Evolutionary conservation across 2,113 vertebrate species (phyloP).

Genomic region (Sturnira hondurensis): DNA sequence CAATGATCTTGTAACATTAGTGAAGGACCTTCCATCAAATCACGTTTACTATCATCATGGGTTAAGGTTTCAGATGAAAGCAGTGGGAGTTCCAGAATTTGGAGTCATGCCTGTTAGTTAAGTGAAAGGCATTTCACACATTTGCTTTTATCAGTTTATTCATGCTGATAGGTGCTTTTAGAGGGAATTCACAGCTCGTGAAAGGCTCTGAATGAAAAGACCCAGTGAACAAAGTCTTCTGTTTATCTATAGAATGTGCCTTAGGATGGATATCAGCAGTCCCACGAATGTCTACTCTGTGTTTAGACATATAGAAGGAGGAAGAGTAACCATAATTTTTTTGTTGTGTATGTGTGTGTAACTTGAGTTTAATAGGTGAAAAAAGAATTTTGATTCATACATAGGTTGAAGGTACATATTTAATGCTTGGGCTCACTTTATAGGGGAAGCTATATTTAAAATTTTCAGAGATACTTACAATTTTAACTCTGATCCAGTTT

Average conservation of each 20-base stretch:
- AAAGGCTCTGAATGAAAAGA: constrained; percentile 74
- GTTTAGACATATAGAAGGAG: not conserved
- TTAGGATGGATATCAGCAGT: not conserved
- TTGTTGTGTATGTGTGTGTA: not conserved
- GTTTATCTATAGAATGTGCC: constrained; percentile 56
- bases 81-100: constrained; percentile 58
- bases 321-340: not conserved
- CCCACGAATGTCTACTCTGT: not conserved
- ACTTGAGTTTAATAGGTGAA: constrained; percentile 25
- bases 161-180: constrained; percentile 78
- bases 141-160: constrained; percentile 80
- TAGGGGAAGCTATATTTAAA: not conserved
- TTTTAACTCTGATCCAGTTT: constrained; percentile 7
- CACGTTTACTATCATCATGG: constrained; percentile 63
- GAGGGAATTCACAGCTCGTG: constrained; percentile 71
- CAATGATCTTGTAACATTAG: constrained; percentile 61
- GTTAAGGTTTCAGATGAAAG: constrained; percentile 66
- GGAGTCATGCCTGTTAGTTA: constrained; percentile 73
- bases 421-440: constrained; percentile 20
- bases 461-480: not conserved
- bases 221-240: constrained; percentile 69
- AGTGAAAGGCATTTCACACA: constrained; percentile 74
- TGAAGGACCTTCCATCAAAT: constrained; percentile 62
- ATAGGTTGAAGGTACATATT: not conserved
- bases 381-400: not conserved